These are phyloP conservation scores for Nemapogon koenigi DNA, from an alignment of 2,888 invertebrate genomes.

Conservation along the genomic window DNA sequence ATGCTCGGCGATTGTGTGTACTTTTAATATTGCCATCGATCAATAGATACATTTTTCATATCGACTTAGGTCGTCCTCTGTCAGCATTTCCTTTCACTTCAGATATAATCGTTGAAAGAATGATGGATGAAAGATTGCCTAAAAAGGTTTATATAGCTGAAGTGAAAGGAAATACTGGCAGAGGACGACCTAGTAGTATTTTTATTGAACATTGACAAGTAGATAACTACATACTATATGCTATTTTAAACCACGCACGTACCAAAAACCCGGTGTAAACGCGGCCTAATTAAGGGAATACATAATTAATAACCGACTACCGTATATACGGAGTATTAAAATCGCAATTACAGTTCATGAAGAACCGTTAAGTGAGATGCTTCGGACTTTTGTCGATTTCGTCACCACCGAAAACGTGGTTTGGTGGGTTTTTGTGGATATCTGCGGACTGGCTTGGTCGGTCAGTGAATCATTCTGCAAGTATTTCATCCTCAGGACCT, in stretches of 20 bases:
- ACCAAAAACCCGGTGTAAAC: constrained; percentile 32
- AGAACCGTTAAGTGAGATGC: constrained; percentile 50
- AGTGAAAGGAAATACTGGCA: too few relatives aligned
- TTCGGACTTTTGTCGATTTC: constrained; percentile 31
- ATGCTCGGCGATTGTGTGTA: too few relatives aligned
- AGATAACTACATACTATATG: constrained; percentile 21
- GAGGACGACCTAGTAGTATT: too few relatives aligned
- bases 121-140: too few relatives aligned
- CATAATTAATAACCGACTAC: constrained; percentile 53
- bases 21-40: too few relatives aligned
- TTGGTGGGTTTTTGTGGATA: constrained; percentile 29
- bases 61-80: too few relatives aligned
- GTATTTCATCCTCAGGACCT: too few relatives aligned
- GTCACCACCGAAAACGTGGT: constrained; percentile 44
- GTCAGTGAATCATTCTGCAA: constrained; percentile 39
- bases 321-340: constrained; percentile 50
- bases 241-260: constrained; percentile 32
- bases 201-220: too few relatives aligned
- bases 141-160: too few relatives aligned
- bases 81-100: too few relatives aligned
- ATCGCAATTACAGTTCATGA: constrained; percentile 22
- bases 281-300: constrained; percentile 47
- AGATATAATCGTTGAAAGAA: too few relatives aligned
- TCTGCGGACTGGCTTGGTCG: constrained; percentile 22
- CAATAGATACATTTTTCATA: too few relatives aligned